These are phyloP conservation scores for Yponomeuta malinellus DNA, from an alignment of 2,888 invertebrate species.

Conservation along the genomic window DNA sequence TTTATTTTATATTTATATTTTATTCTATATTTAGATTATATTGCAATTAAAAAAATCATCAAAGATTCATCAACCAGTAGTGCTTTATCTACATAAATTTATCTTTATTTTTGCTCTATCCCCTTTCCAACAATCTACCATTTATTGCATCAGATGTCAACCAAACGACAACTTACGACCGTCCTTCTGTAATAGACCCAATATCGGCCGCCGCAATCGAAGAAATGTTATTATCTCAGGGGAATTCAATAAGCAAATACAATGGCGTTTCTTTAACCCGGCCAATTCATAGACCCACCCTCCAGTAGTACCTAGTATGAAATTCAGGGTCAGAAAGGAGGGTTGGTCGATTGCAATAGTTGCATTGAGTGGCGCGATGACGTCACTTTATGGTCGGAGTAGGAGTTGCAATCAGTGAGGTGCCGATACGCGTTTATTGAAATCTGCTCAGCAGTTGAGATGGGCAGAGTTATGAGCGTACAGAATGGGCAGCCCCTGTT, in stretches of 20 bases:
- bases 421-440: conserved; percentile 62
- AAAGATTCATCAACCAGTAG: too few species aligned
- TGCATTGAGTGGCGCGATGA: conserved; percentile 22
- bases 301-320: neutral
- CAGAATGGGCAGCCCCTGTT: conserved; percentile 25
- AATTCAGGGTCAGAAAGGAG: neutral
- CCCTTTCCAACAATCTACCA: neutral
- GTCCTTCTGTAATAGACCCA: neutral
- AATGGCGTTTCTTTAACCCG: neutral
- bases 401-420: conserved; percentile 50
- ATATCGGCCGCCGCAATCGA: neutral
- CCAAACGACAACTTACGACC: neutral
- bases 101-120: neutral
- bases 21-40: too few species aligned
- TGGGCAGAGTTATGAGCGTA: conserved; percentile 34
- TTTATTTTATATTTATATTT: too few species aligned
- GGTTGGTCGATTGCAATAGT: conserved; percentile 1
- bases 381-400: conserved; percentile 43
- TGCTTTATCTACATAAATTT: too few species aligned
- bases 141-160: neutral
- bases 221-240: conserved; percentile 9
- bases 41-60: too few species aligned
- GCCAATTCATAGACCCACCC: neutral
- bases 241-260: conserved; percentile 17
- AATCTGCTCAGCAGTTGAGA: conserved; percentile 49